These are phyloP conservation scores for Drosophila macrospina DNA, from an alignment of 2,888 invertebrate species.

Conservation along the genomic window DNA sequence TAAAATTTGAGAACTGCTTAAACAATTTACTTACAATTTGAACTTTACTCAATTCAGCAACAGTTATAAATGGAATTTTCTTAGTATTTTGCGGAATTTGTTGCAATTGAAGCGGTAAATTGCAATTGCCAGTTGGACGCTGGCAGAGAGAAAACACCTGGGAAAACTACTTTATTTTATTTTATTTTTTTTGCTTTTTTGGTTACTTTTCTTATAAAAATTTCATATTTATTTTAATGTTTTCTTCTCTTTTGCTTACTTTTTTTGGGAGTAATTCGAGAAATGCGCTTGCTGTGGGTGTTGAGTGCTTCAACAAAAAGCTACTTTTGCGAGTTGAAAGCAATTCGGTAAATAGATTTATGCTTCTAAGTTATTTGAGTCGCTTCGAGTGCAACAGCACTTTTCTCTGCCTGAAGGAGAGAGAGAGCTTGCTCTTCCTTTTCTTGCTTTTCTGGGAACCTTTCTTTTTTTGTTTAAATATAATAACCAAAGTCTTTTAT, in stretches of 20 bases:
- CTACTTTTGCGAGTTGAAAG: conserved; percentile 15
- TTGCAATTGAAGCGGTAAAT: neutral
- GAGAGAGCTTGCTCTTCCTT: too few relatives aligned
- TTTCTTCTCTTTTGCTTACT: conserved; percentile 3
- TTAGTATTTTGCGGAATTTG: neutral
- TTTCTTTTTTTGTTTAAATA: conserved; percentile 23
- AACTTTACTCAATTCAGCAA: neutral
- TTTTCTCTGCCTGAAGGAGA: conserved; percentile 18
- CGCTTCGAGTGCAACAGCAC: conserved; percentile 32
- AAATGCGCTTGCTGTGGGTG: neutral
- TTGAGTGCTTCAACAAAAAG: conserved; percentile 10
- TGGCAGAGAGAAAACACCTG: neutral
- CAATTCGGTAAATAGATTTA: conserved; percentile 67
- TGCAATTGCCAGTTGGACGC: conserved; percentile 1
- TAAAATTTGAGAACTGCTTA: neutral
- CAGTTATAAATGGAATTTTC: neutral
- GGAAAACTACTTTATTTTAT: conserved; percentile 13
- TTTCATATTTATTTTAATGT: conserved; percentile 12
- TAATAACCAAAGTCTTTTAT: conserved; percentile 51
- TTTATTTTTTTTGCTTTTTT: neutral
- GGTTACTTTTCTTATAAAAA: neutral
- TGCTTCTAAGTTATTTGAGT: conserved; percentile 67
- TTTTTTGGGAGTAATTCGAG: conserved; percentile 1
- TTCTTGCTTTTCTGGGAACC: neutral
- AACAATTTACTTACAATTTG: conserved; percentile 3